Evolutionary conservation across 2,113 vertebrate species (phyloP).

Genomic region (Plecotus auritus): DNA sequence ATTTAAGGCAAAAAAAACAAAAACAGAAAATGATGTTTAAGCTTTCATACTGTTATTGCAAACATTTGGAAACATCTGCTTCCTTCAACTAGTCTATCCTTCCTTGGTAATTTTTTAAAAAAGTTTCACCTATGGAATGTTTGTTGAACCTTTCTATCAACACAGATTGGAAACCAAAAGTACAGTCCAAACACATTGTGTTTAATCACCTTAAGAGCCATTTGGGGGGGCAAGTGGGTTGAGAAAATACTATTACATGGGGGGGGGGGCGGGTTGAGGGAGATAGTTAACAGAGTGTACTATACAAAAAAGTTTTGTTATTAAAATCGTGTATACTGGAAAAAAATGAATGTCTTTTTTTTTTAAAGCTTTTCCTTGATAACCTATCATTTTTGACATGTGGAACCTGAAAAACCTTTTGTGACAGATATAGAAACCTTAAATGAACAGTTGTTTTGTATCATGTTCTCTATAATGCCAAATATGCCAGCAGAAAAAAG

Average conservation of each 20-base stretch:
- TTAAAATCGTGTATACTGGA: constrained; percentile 85
- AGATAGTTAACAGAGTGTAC: constrained; percentile 75
- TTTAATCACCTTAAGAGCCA: constrained; percentile 76
- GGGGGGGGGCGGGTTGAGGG: constrained; percentile 19
- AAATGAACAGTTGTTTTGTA: constrained; percentile 40
- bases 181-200: constrained; percentile 64
- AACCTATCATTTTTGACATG: constrained; percentile 23
- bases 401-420: constrained; percentile 43
- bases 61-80: constrained; percentile 47
- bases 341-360: constrained; percentile 77
- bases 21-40: constrained; percentile 7
- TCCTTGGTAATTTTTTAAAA: constrained; percentile 30
- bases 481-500: neutral
- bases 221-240: constrained; percentile 48
- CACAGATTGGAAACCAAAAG: constrained; percentile 67
- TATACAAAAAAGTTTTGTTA: constrained; percentile 84
- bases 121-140: constrained; percentile 60
- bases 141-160: constrained; percentile 74
- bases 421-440: constrained; percentile 37
- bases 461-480: neutral
- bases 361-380: constrained; percentile 50
- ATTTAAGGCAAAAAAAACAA: constrained; percentile 35
- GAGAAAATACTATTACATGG: constrained; percentile 57
- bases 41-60: neutral
- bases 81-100: constrained; percentile 55